phyloP scores from a whole-genome alignment of 2,888 invertebrate species.

The Caenorhabditis wallacei region DNA sequence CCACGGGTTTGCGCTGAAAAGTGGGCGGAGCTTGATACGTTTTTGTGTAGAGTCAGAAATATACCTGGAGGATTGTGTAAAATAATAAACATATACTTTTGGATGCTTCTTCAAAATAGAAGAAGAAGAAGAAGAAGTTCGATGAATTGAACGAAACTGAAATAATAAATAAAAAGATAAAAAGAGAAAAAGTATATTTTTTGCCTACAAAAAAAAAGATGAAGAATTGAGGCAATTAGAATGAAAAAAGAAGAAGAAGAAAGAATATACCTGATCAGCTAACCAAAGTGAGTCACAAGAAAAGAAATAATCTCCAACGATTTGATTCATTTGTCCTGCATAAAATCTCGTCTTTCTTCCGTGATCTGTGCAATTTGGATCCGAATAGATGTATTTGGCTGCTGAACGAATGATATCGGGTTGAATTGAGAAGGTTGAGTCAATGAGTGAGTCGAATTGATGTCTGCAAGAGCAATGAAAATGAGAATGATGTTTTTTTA shows the following conservation, averaged over 20 bases:
- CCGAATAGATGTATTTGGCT: constrained; percentile 76
- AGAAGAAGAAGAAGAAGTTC: constrained; percentile 19
- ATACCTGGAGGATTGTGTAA: constrained; percentile 71
- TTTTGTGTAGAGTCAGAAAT: not conserved
- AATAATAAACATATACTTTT: constrained; percentile 69
- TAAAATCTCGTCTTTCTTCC: constrained; percentile 66
- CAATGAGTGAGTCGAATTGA: constrained; percentile 43
- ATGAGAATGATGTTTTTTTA: not conserved
- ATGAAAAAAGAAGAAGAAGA: not conserved
- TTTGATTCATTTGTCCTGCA: constrained; percentile 78
- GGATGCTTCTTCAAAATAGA: not conserved
- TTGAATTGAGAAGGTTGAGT: constrained; percentile 60
- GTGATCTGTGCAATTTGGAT: constrained; percentile 66
- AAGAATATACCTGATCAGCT: constrained; percentile 67
- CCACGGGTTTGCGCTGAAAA: constrained; percentile 80
- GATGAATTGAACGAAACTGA: constrained; percentile 46
- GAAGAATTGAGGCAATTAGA: constrained; percentile 60
- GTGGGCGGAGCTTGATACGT: not conserved
- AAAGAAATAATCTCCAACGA: constrained; percentile 93
- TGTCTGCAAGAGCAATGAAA: constrained; percentile 28
- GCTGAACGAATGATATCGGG: constrained; percentile 78
- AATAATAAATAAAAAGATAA: constrained; percentile 18
- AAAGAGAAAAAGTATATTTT: not conserved
- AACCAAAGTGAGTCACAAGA: constrained; percentile 81
- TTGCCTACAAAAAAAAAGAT: not conserved